These are phyloP conservation scores for Nerophis ophidion DNA, from an alignment of 2,113 vertebrate genomes.

Conservation along the genomic window DNA sequence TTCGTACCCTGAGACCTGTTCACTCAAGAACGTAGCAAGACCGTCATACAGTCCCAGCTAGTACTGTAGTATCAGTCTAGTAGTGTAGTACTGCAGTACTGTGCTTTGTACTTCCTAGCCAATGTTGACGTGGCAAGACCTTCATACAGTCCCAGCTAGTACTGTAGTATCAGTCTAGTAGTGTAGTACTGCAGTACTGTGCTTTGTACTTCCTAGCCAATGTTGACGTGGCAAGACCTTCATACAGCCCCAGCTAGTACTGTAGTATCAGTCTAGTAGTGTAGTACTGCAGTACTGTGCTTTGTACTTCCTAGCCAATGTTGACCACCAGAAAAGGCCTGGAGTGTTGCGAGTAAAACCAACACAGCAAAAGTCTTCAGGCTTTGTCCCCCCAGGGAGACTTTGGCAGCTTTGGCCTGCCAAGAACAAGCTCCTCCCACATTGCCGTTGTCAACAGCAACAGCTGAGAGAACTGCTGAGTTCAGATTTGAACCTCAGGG, in stretches of 20 bases:
- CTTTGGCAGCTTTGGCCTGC: conserved; percentile 45
- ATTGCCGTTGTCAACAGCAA: conserved; percentile 52
- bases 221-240: too few relatives aligned
- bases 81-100: not conserved
- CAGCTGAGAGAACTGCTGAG: conserved; percentile 53
- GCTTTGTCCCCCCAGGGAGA: conserved; percentile 38
- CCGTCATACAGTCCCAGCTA: too few relatives aligned
- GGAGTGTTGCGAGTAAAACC: conserved; percentile 30
- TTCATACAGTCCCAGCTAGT: too few relatives aligned
- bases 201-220: not conserved
- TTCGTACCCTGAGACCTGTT: too few relatives aligned
- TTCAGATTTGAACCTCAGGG: conserved; percentile 52
- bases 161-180: too few relatives aligned
- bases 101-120: not conserved
- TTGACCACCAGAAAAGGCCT: not conserved
- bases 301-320: not conserved
- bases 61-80: too few relatives aligned
- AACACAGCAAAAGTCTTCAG: conserved; percentile 32
- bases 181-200: not conserved
- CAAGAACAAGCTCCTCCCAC: conserved; percentile 34
- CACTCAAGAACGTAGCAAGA: too few relatives aligned
- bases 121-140: too few relatives aligned
- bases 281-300: not conserved
- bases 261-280: not conserved
- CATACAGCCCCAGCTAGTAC: too few relatives aligned